phyloP scores from a whole-genome alignment of 2,113 vertebrate genomes.

The Trachemys scripta region DNA sequence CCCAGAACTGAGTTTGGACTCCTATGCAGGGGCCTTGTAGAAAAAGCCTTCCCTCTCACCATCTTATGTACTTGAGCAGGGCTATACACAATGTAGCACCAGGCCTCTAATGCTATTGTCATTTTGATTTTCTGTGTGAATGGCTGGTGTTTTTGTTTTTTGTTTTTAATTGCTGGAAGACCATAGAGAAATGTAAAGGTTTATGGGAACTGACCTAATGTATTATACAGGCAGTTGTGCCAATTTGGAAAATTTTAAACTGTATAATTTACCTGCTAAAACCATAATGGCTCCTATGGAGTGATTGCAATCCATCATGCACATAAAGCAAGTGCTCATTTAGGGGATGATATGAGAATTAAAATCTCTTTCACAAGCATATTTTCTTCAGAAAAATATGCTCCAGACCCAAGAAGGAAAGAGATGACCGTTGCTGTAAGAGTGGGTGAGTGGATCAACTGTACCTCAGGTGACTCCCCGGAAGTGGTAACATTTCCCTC shows the following conservation, averaged over 20 bases:
- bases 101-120: neutral
- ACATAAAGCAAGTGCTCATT: neutral
- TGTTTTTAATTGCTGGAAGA: neutral
- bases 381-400: neutral
- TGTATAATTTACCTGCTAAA: neutral
- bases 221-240: neutral
- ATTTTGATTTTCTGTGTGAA: neutral
- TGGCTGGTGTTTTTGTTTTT: neutral
- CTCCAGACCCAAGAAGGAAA: neutral
- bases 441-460: neutral
- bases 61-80: neutral
- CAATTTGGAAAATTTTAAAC: neutral
- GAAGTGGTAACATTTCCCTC: too few relatives aligned
- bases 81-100: neutral
- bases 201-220: neutral
- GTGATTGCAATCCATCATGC: neutral
- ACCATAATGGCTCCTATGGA: neutral
- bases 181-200: neutral
- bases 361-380: neutral
- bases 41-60: neutral
- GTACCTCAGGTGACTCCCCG: too few relatives aligned
- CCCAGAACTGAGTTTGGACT: neutral
- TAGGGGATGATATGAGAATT: neutral
- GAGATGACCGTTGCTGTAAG: neutral
- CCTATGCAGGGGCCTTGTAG: neutral